phyloP scores from a whole-genome alignment of 2,888 invertebrate species.

The Acanthosoma haemorrhoidale region DNA sequence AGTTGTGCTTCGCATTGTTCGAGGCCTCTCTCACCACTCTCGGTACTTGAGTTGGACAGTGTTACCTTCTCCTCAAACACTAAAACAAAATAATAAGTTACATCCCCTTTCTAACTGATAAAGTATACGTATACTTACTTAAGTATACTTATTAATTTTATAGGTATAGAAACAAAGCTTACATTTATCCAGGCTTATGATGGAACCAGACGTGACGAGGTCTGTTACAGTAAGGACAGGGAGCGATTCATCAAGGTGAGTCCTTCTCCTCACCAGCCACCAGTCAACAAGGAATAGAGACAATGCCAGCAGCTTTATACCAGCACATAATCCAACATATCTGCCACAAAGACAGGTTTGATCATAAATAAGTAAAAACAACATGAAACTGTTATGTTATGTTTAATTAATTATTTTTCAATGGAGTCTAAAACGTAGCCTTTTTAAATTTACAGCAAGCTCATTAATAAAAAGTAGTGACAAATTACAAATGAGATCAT shows the following conservation, averaged over 20 bases:
- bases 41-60: constrained; percentile 38
- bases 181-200: constrained; percentile 81
- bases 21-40: constrained; percentile 34
- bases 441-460: too few species aligned
- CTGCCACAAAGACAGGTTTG: constrained; percentile 48
- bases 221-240: constrained; percentile 57
- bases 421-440: too few species aligned
- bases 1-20: constrained; percentile 25
- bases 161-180: constrained; percentile 47
- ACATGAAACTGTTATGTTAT: too few species aligned
- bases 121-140: background rate
- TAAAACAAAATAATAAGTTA: constrained; percentile 43
- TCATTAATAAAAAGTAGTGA: too few species aligned
- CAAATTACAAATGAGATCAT: too few species aligned
- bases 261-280: constrained; percentile 77
- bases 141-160: background rate
- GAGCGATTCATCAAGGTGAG: constrained; percentile 56
- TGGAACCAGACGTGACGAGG: constrained; percentile 61
- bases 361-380: too few species aligned
- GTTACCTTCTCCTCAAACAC: constrained; percentile 66
- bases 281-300: constrained; percentile 82
- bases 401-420: too few species aligned
- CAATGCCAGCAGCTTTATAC: constrained; percentile 79
- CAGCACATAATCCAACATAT: constrained; percentile 84
- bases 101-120: background rate